Evolutionary conservation across 2,113 vertebrate species (phyloP), one percentile per base, ranked within the genome.

Genomic region (Oxyruncus cristatus): DNA sequence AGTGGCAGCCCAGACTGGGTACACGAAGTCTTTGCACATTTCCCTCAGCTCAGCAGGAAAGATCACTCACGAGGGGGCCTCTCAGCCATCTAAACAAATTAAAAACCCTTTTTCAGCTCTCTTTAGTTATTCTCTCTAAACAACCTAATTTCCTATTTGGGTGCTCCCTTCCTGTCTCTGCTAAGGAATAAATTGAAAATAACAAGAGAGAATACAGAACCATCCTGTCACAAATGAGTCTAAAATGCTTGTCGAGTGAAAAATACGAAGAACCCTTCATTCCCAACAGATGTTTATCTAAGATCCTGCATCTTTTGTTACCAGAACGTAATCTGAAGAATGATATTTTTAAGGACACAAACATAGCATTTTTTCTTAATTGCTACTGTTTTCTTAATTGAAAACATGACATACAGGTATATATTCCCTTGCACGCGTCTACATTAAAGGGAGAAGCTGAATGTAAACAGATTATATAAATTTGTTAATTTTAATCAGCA

Each of bases 91-190:
- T 91, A 91, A 96, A 95, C 92, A 92, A 87, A 93, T 91, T 82
- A 65, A 78, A 88, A 94, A 73, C 13, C 41, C 65, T 85, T 93
- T 92, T 87, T 81, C 61, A 91, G 88, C 53, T 86, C 88, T 83
- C 90, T 92, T 42, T 52, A 84, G 83, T 94, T 92, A 73, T 71
- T 85, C 68, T 89, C 19, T 94, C 76, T 83, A 97, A 96, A 94
- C 89, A 92, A 79, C 88, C 89, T 83, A 85, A 95, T 94, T 96
- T 96, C 41, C 83, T 84, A 85, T 89, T 94, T 84, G 91, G 76
- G 44, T 85, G 68, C 58, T 93, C 86, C 55, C 76, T 94, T 96
- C 79, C 93, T 81, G 90, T 91, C 56, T 88, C 79, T 85, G 49
- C 28, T 81, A 94, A 94, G 75, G 67, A 83, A 81, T 87, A 93